A percentile compares a stretch with the other conserved stretches of the same genome.
Evolutionary conservation across 2,888 invertebrate genomes (phyloP).

Genomic region (Trissoscelio sp.): DNA sequence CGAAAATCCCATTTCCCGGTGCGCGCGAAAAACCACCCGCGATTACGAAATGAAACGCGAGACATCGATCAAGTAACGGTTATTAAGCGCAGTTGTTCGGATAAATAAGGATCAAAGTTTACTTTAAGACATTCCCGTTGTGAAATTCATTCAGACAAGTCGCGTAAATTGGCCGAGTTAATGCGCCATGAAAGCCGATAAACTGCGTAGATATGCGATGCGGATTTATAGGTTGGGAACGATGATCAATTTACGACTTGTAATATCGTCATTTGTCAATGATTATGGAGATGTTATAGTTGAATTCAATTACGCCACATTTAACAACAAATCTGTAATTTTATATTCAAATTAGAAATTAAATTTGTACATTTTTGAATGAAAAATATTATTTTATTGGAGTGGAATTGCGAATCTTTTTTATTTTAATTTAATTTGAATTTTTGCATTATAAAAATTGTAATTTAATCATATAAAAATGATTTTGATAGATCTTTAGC

Average conservation of each 20-base stretch:
- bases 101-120: constrained; percentile 49
- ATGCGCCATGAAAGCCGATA: constrained; percentile 54
- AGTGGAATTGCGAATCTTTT: too few relatives aligned
- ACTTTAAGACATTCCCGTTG: constrained; percentile 22
- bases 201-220: constrained; percentile 25
- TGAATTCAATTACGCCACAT: too few relatives aligned
- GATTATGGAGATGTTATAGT: too few relatives aligned
- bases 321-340: too few relatives aligned
- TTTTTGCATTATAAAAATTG: too few relatives aligned
- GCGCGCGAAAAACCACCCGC: not conserved
- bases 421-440: too few relatives aligned
- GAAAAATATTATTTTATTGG: too few relatives aligned
- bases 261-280: constrained; percentile 3
- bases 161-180: constrained; percentile 40
- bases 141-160: constrained; percentile 46
- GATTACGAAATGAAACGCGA: constrained; percentile 21
- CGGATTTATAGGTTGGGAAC: constrained; percentile 17
- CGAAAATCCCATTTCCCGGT: constrained; percentile 16
- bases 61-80: constrained; percentile 26
- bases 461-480: too few relatives aligned
- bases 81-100: constrained; percentile 37
- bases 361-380: too few relatives aligned
- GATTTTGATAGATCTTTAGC: too few relatives aligned
- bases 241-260: constrained; percentile 23
- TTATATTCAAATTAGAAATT: too few relatives aligned